Conservation (phyloP, 2,797 vertebrate genomes). For the Synanceia verrucosa region DNA sequence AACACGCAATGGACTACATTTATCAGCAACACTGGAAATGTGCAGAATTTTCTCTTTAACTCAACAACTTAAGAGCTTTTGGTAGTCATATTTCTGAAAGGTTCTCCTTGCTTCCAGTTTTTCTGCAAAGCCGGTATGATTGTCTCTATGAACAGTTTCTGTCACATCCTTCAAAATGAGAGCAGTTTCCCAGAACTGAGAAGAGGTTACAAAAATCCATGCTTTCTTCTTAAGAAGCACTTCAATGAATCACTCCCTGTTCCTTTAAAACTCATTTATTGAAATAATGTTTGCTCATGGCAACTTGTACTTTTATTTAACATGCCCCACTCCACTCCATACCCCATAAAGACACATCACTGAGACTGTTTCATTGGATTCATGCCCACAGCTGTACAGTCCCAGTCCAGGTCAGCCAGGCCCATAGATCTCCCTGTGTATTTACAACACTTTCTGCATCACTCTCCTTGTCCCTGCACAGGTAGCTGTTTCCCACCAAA, state of each 20-base stretch:
- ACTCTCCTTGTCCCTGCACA: constrained; percentile 89
- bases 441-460: constrained; percentile 90
- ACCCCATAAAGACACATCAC: constrained; percentile 54
- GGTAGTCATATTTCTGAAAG: neutral
- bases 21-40: neutral
- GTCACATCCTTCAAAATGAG: neutral
- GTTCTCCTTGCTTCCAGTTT: neutral
- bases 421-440: constrained; percentile 91
- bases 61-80: rapidly evolving
- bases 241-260: neutral
- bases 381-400: constrained; percentile 70
- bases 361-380: constrained; percentile 77
- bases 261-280: constrained; percentile 66
- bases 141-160: neutral
- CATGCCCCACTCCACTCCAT: constrained; percentile 24
- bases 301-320: constrained; percentile 53
- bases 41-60: neutral
- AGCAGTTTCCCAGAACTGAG: neutral
- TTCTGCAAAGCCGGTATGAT: neutral
- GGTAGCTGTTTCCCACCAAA: constrained; percentile 97
- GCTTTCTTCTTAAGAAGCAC: neutral
- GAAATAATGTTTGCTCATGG: constrained; percentile 58
- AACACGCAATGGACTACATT: neutral
- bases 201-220: too few relatives aligned
- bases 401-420: constrained; percentile 74